These are phyloP conservation scores for Masticophis lateralis DNA, from an alignment of 2,797 vertebrate species.

Conservation along the genomic window DNA sequence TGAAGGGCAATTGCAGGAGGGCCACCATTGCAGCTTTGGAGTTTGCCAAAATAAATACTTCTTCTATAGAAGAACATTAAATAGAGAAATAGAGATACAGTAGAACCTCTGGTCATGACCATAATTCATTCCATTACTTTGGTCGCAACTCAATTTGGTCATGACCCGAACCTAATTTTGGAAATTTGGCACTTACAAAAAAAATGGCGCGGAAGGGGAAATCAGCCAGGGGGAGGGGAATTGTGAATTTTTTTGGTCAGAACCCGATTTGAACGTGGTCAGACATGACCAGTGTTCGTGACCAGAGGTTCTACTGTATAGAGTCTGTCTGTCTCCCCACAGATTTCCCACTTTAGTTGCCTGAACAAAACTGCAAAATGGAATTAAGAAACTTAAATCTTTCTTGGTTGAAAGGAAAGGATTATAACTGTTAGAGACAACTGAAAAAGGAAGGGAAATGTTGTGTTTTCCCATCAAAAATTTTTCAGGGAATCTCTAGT, in stretches of 20 bases:
- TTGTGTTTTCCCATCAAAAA: constrained; percentile 58
- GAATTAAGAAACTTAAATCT: neutral
- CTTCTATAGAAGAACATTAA: neutral
- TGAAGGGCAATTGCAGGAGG: too few species aligned
- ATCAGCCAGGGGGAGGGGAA: too few species aligned
- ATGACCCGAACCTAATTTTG: too few species aligned
- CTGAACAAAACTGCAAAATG: neutral
- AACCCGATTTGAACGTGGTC: too few species aligned
- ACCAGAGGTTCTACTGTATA: too few species aligned
- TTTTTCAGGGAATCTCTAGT: constrained; percentile 38
- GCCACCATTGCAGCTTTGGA: neutral
- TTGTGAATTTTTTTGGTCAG: too few species aligned
- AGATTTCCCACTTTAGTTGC: neutral
- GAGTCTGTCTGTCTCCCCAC: neutral
- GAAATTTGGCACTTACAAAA: too few species aligned
- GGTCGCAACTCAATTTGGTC: too few species aligned
- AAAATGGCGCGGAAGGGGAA: too few species aligned
- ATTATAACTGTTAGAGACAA: constrained; percentile 4
- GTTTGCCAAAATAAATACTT: neutral
- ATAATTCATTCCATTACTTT: too few species aligned
- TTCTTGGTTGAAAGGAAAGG: neutral
- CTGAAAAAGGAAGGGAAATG: constrained; percentile 43
- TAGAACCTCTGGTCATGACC: too few species aligned
- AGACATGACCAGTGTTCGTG: too few species aligned
- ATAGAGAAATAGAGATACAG: neutral